These are phyloP conservation scores for Galeopterus variegatus DNA, from an alignment of 2,113 vertebrate species.

Conservation along the genomic window DNA sequence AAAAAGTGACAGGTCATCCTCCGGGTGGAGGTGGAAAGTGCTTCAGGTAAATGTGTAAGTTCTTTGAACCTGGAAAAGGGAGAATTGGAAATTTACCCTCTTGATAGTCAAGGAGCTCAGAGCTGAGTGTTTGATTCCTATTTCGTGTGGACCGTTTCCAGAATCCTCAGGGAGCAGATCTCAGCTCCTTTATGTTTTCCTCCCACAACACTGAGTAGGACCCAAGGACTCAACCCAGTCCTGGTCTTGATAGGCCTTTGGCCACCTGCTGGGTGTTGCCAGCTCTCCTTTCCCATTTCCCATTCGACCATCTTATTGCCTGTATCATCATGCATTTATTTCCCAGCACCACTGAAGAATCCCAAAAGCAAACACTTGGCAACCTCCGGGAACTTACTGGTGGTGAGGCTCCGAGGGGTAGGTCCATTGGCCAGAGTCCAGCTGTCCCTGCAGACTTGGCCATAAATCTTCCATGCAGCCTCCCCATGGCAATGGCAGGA, in stretches of 20 bases:
- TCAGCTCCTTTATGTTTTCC: neutral
- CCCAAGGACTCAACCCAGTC: neutral
- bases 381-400: constrained; percentile 58
- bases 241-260: neutral
- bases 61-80: neutral
- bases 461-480: neutral
- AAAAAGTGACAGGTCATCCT: neutral
- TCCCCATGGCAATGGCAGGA: neutral
- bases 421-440: neutral
- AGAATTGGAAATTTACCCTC: neutral
- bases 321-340: constrained; percentile 80
- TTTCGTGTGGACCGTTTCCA: neutral
- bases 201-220: constrained; percentile 38
- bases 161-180: neutral
- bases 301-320: neutral
- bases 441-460: neutral
- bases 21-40: neutral
- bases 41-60: neutral
- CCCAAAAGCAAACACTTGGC: constrained; percentile 60
- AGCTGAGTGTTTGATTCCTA: neutral
- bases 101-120: neutral
- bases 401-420: neutral
- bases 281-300: neutral
- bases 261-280: neutral
- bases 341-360: constrained; percentile 12